Evolutionary conservation across 2,888 invertebrate species (phyloP).

Genomic region (Archips crataeganus): DNA sequence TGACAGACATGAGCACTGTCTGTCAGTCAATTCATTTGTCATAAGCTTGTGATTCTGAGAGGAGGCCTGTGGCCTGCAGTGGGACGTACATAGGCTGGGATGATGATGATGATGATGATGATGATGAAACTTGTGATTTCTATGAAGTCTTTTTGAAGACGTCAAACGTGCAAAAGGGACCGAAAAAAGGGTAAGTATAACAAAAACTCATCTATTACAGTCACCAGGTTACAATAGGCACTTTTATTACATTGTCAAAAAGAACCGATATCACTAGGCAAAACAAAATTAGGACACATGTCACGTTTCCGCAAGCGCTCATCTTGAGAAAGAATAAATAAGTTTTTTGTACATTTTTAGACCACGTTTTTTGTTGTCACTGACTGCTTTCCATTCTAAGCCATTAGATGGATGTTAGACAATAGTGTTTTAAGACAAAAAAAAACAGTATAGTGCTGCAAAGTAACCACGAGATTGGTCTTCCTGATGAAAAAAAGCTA

Average conservation of each 20-base stretch:
- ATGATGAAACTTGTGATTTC: no score
- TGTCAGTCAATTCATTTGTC: no score
- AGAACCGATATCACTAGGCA: not conserved
- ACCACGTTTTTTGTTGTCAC: not conserved
- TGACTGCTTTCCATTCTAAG: not conserved
- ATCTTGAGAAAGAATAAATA: not conserved
- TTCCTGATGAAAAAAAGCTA: no score
- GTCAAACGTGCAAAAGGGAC: not conserved
- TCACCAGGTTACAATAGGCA: not conserved
- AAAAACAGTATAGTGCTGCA: not conserved
- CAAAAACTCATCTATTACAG: not conserved
- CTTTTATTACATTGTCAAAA: not conserved
- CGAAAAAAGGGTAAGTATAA: not conserved
- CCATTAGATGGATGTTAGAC: not conserved
- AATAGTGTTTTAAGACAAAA: not conserved
- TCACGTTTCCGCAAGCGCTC: not conserved
- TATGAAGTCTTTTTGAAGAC: no score
- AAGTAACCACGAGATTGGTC: no score
- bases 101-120: no score
- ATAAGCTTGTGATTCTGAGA: no score
- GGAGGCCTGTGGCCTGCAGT: no score
- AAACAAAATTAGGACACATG: not conserved
- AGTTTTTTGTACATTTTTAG: constrained; percentile 8
- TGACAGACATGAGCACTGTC: no score
- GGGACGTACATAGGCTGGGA: no score